Percentiles rank a stretch among this genome's conserved stretches.
Conservation (phyloP, 2,888 invertebrate species). For the Drosophila recens region DNA sequence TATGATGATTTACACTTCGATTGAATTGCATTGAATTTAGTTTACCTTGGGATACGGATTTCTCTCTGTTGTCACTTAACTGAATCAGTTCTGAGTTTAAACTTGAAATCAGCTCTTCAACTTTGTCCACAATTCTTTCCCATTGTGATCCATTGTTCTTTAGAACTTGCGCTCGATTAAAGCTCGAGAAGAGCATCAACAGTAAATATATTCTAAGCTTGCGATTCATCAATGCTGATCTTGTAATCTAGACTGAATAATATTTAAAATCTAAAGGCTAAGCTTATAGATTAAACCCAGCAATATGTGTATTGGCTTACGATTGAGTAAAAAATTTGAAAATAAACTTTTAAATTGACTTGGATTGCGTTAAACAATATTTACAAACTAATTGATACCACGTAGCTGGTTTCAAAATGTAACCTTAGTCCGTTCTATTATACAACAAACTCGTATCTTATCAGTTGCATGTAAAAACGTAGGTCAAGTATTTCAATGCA, state of each 20-base stretch:
- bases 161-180: background rate
- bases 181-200: conserved; percentile 7
- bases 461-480: conserved; percentile 35
- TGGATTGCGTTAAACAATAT: background rate
- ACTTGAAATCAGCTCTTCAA: conserved; percentile 51
- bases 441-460: conserved; percentile 30
- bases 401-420: background rate
- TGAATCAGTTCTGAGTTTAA: conserved; percentile 40
- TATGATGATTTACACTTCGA: background rate
- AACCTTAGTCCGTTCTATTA: conserved; percentile 7
- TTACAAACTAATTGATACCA: background rate
- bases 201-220: background rate
- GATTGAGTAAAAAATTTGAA: background rate
- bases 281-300: conserved; percentile 18
- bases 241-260: conserved; percentile 34
- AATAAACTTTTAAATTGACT: background rate
- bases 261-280: conserved; percentile 2
- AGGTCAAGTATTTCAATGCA: conserved; percentile 43
- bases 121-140: conserved; percentile 22
- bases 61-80: conserved; percentile 13
- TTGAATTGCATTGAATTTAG: background rate
- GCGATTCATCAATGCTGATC: conserved; percentile 19
- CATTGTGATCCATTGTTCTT: background rate
- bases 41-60: background rate
- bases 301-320: background rate